Percentiles rank a stretch among this genome's conserved stretches.
Evolutionary conservation across 2,888 invertebrate genomes (phyloP).

Genomic region (Clunio marinus): DNA sequence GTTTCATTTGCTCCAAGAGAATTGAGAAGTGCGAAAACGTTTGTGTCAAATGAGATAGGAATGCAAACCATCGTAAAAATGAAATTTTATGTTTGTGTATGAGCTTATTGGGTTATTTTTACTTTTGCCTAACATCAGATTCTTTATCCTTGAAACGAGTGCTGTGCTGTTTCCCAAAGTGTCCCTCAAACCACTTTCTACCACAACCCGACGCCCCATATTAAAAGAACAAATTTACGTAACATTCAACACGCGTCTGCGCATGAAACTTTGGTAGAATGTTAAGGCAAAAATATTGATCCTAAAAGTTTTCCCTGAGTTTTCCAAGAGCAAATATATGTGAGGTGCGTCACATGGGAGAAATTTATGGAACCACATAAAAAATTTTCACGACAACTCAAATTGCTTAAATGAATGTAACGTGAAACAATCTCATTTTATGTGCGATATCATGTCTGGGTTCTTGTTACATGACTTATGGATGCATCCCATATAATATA

Average conservation of each 20-base stretch:
- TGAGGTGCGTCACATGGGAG: background rate
- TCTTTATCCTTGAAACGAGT: background rate
- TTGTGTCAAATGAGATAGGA: background rate
- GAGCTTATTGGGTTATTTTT: slow-evolving; percentile 16
- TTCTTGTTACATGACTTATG: too few species aligned
- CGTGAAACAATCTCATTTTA: too few species aligned
- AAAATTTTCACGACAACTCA: too few species aligned
- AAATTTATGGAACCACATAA: too few species aligned
- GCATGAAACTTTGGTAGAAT: background rate
- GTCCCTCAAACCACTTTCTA: background rate
- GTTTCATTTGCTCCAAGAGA: background rate
- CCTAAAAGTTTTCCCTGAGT: background rate
- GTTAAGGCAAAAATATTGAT: slow-evolving; percentile 14
- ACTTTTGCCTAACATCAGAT: background rate
- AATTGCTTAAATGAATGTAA: too few species aligned
- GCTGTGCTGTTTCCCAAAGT: too few species aligned
- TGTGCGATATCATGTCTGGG: too few species aligned
- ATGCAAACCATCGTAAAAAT: slow-evolving; percentile 6
- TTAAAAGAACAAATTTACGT: background rate
- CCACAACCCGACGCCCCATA: background rate
- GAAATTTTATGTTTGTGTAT: background rate
- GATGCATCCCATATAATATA: too few species aligned
- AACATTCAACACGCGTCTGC: background rate
- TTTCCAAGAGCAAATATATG: background rate
- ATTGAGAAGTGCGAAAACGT: background rate